Evolutionary conservation across 1,140 invertebrate species (phyloP), one percentile per base, ranked within the genome.

Genomic region (Aplysia californica): DNA sequence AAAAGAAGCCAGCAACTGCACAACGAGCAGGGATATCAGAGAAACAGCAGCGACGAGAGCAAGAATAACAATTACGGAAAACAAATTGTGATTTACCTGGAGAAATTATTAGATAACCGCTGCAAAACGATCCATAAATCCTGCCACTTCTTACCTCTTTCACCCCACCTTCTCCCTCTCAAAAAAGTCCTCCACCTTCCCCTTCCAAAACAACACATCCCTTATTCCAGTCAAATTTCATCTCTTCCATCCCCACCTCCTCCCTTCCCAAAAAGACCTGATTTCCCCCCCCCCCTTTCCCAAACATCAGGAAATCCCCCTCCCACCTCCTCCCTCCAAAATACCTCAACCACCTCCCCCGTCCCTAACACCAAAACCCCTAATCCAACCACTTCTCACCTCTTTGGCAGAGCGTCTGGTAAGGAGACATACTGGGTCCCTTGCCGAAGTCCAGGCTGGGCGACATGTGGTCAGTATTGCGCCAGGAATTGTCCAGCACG

Each of bases 341-440:
- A 15, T n/a, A 50, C n/a, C 10, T 15, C n/a, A n/a, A 50, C 44
- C 10, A 50, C 44, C 44, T n/a, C n/a, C n/a, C n/a, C n/a, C 44
- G n/a, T n/a, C n/a, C 44, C 10, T 50, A 50, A 50, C 44, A 50
- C n/a, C 44, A 50, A 10, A 10, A 50, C n/a, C 44, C n/a, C n/a
- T 50, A 50, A 10, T 50, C 44, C 44, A 67, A 67, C 65, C 23
- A 68, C 31, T 56, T 38, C 85, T 82, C 82, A 85, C 86, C 84
- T 82, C 86, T 81, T 59, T 87, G 83, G 67, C 85, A 87, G n/a
- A 87, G 80, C n/a, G 80, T 82, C 50, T 85, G 85, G 73, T 87
- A 87, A 0, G 86, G 82, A 15, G 82, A 80, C 64, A 87, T 82
- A 20, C 82, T 80, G 4, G 79, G 75, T 6, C 80, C 76, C 74